Base-by-base conservation (phyloP, 2,797 vertebrate species). In the Brachyrhaphis roseni region DNA sequence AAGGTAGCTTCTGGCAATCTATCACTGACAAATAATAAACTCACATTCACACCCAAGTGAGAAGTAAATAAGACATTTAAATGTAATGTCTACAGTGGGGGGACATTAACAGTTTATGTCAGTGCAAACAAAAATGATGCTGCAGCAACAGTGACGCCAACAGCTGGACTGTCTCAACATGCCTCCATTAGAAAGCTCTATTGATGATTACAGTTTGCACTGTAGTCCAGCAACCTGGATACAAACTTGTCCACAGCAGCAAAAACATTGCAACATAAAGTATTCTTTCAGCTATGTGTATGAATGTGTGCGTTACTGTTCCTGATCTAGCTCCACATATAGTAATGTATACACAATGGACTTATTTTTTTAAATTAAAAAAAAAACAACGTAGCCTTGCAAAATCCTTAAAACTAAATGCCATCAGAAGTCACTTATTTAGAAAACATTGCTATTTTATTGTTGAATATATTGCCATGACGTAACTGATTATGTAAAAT, bases 1-100 rank as follows among this genome's bases (percentile, higher is more conserved):
- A 72, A 73, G 68, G 20, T 76, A 70, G 77, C 84, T 88, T 76
- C 82, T 78, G 78, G 79, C 70, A 43, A 64, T 75, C 88, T 41
- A 88, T 45, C 53, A 36, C 13, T n/a, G 31, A 4, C 46, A 74
- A 79, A 80, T 72, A 82, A 79, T 51, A 31, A 72, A 51, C 28
- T n/a, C n/a, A 62, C 23, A 55, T 28, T 41, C 26, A 75, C 55
- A 1, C 28, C 71, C 28, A 8, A 20, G 26, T 53, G 46, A 78
- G 8, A 46, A 68, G 47, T 79, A 70, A 74, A 84, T 13, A 34
- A 80, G 74, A n/a, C 28, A 31, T 55, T 75, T 64, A 75, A 34
- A 28, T 20, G 72, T 39, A 51, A 47, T 5, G 66, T 74, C 59
- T 68, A 46, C 36, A 6, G 39, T 70, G 4, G 62, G 83, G 83